Percentiles rank a stretch among this genome's conserved stretches.
Conservation (phyloP, 2,113 vertebrate species). For the Pseudorhombus dupliciocellatus region DNA sequence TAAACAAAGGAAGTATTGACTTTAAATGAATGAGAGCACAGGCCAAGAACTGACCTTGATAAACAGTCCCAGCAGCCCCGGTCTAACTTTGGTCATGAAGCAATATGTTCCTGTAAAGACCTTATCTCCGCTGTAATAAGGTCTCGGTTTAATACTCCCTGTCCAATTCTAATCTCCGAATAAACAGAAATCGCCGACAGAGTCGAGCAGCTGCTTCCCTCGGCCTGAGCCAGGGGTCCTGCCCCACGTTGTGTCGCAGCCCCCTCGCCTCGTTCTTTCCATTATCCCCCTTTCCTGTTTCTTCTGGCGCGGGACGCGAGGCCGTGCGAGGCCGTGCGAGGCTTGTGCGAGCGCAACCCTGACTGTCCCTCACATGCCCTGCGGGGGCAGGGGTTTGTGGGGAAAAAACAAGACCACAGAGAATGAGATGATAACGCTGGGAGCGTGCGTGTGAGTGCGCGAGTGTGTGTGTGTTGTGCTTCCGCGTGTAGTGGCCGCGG, state of each 20-base stretch:
- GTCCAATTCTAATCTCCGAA: constrained; percentile 16
- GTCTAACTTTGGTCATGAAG: neutral
- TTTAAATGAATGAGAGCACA: neutral
- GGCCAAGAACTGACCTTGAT: neutral
- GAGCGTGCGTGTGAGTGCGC: constrained; percentile 46
- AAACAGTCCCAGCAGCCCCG: neutral
- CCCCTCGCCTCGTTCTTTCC: constrained; percentile 30
- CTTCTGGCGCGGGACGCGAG: constrained; percentile 51
- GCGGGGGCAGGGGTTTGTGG: constrained; percentile 59
- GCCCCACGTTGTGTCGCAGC: constrained; percentile 32
- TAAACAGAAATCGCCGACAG: constrained; percentile 18
- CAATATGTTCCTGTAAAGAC: neutral
- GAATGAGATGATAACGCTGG: constrained; percentile 74
- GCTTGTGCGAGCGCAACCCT: constrained; percentile 73
- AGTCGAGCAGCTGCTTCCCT: constrained; percentile 33
- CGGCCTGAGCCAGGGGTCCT: constrained; percentile 22
- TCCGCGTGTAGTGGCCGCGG: constrained; percentile 10
- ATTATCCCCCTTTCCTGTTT: constrained; percentile 15
- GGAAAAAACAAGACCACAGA: constrained; percentile 72
- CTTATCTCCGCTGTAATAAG: neutral
- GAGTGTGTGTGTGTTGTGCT: neutral
- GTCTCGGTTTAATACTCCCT: constrained; percentile 9
- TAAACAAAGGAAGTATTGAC: neutral
- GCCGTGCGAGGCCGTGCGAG: no score
- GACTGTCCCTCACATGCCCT: constrained; percentile 66